Evolutionary conservation across 2,113 vertebrate species (phyloP).

Genomic region (Vicugna pacos): DNA sequence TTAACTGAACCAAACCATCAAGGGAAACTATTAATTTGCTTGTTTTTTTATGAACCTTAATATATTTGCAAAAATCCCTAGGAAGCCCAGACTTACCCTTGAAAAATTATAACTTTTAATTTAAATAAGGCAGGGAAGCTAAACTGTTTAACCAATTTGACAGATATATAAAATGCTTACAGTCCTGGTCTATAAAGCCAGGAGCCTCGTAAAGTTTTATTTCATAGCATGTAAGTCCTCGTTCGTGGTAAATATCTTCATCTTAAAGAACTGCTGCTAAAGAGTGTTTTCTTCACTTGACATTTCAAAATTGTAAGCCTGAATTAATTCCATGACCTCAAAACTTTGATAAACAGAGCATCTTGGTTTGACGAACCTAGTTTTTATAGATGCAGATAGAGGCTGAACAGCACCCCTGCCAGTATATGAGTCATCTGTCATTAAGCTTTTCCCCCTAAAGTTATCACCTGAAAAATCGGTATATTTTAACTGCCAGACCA

Average conservation of each 20-base stretch:
- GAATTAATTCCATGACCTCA: neutral
- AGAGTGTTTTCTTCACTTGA: neutral
- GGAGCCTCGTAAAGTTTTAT: slow-evolving; percentile 17
- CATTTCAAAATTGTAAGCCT: neutral
- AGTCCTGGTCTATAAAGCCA: neutral
- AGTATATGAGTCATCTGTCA: neutral
- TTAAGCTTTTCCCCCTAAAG: neutral
- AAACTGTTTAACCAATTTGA: slow-evolving; percentile 2
- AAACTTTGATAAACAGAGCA: neutral
- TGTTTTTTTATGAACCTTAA: slow-evolving; percentile 50
- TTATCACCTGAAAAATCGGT: neutral
- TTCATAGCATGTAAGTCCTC: neutral
- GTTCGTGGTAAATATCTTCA: slow-evolving; percentile 49
- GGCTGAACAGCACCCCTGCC: neutral
- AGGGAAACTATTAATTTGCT: slow-evolving; percentile 45
- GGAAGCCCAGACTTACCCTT: slow-evolving; percentile 15
- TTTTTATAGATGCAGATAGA: neutral
- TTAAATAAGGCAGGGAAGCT: slow-evolving; percentile 13
- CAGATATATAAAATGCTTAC: slow-evolving; percentile 22
- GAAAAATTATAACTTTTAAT: slow-evolving; percentile 45
- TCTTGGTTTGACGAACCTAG: neutral
- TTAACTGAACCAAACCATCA: neutral
- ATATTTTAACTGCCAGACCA: neutral
- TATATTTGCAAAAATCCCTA: slow-evolving; percentile 29
- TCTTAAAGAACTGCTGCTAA: neutral